Percentiles rank a stretch among this genome's conserved stretches.
Evolutionary conservation across 2,888 invertebrate genomes (phyloP).

Genomic region (Cancer borealis): DNA sequence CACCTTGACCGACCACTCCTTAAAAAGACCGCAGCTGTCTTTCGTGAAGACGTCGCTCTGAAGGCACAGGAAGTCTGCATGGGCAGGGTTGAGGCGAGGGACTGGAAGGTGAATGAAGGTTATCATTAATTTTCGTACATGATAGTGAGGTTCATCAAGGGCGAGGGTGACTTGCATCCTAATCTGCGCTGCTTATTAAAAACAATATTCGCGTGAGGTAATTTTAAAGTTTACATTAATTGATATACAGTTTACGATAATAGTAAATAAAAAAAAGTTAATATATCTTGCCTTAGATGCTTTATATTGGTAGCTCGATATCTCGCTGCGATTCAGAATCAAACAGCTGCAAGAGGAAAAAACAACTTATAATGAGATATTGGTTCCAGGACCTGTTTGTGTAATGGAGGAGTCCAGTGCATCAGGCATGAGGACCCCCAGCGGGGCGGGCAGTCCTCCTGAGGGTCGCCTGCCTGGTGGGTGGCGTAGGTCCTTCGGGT

Average conservation of each 20-base stretch:
- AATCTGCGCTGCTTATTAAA: slow-evolving; percentile 8
- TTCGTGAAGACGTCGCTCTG: not conserved
- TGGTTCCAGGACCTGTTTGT: not conserved
- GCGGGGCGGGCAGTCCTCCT: not conserved
- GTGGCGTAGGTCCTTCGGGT: not conserved
- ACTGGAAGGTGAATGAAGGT: not conserved
- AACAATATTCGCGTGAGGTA: not conserved
- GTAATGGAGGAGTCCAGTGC: not conserved
- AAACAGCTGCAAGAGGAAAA: not conserved
- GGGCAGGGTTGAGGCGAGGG: not conserved
- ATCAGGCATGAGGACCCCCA: not conserved
- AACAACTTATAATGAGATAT: not conserved
- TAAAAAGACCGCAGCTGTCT: not conserved
- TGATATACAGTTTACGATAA: not conserved
- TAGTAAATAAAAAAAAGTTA: not conserved
- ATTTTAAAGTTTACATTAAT: not conserved
- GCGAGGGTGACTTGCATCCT: not conserved
- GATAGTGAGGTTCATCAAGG: not conserved
- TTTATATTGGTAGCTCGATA: not conserved
- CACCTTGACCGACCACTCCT: not conserved
- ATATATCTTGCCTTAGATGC: not conserved
- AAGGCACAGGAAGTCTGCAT: not conserved
- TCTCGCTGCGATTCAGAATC: not conserved
- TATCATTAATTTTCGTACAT: not conserved
- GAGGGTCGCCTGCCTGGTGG: not conserved